Conservation (phyloP, 1,140 invertebrate genomes). For the Scaptodrosophila lebanonensis region DNA sequence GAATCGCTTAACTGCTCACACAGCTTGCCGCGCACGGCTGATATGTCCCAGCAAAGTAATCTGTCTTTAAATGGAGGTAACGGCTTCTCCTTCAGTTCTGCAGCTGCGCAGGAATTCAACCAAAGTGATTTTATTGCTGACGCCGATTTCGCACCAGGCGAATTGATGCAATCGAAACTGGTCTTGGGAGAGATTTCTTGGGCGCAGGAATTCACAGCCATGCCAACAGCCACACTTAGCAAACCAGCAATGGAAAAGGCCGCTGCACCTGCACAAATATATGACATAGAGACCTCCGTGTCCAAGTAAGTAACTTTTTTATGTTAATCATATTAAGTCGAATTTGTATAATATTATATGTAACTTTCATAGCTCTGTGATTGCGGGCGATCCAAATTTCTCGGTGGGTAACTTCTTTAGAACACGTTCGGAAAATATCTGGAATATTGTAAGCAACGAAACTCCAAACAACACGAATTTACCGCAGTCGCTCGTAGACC, state of each 20-base stretch:
- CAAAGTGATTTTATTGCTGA: constrained; percentile 28
- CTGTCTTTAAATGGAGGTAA: constrained; percentile 47
- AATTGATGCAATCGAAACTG: constrained; percentile 68
- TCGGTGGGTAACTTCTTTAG: constrained; percentile 69
- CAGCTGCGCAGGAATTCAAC: constrained; percentile 23
- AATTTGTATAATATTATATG: neutral
- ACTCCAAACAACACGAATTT: constrained; percentile 25
- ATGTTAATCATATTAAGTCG: neutral
- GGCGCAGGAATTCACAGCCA: constrained; percentile 65
- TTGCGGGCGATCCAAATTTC: constrained; percentile 60
- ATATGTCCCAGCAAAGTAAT: constrained; percentile 41
- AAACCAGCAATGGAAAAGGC: constrained; percentile 56
- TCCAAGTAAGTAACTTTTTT: constrained; percentile 46
- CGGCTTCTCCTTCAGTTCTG: constrained; percentile 57
- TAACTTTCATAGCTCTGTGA: constrained; percentile 42
- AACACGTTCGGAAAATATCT: constrained; percentile 60
- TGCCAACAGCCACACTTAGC: constrained; percentile 58
- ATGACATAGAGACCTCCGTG: constrained; percentile 50
- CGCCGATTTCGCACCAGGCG: constrained; percentile 53
- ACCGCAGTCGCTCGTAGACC: constrained; percentile 17
- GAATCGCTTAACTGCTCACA: constrained; percentile 47
- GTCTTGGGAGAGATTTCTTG: constrained; percentile 65
- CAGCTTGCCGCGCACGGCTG: constrained; percentile 63
- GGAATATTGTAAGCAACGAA: constrained; percentile 39
- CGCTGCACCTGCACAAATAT: constrained; percentile 9